Evolutionary conservation across 2,113 vertebrate genomes (phyloP), one percentile per base, ranked within the genome.

Genomic region (Tupaia chinensis): DNA sequence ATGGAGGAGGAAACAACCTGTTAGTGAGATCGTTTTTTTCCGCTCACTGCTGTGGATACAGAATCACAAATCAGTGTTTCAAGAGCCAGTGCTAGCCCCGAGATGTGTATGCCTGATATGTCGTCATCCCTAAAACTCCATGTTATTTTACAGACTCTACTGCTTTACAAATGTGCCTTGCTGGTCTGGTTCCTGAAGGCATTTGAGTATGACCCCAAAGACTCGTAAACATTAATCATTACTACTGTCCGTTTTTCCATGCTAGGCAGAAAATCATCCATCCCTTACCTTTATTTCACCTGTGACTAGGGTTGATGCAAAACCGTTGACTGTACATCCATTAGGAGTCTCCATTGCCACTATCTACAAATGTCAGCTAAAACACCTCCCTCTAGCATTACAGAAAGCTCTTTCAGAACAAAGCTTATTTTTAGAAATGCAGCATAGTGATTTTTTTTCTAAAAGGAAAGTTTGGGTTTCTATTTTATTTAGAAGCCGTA

Each of bases 391-490:
- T 97, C 95, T 87, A 93, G 70, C 79, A 81, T 89, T 95, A 93
- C 95, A 91, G 83, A 96, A 82, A 77, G 66, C 70, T 94, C 81
- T 94, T 94, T 84, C 84, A 78, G 91, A 96, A 92, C 92, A 93
- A 97, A 87, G 77, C 8, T 78, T 97, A 97, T 97, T 97, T 98
- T 97, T 97, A 98, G 97, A 97, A 98, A 91, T 97, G 97, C 97
- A 96, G 61, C 82, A 89, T 7, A 94, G 74, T 89, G 89, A 60
- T 73, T 92, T 96, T 97, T 78, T 89, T 74, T n/a, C 61, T 25
- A 86, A 86, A 97, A 95, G 95, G 85, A 61, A 97, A 97, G 89
- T 96, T 96, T 92, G 92, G 92, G 92, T 96, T 95, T 97, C 80
- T 72, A 94, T 95, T 97, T 79, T 95, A 93, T 96, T 96, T 96